Evolutionary conservation across 2,113 vertebrate species (phyloP).

Genomic region (Chaenogobius annularis): DNA sequence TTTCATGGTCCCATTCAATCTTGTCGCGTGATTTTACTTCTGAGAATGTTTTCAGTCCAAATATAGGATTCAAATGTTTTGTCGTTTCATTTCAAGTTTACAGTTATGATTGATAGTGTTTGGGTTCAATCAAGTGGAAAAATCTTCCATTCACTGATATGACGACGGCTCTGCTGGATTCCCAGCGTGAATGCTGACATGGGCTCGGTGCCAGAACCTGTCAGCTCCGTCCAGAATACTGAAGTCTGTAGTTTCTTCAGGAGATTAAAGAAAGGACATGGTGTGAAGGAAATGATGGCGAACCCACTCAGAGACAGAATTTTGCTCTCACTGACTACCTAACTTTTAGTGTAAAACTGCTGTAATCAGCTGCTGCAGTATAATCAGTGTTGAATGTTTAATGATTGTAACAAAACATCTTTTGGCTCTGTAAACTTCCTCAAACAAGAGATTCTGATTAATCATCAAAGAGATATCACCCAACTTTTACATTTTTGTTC

Average conservation of each 20-base stretch:
- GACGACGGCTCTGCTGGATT: conserved; percentile 39
- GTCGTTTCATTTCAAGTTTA: conserved; percentile 16
- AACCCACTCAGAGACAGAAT: conserved; percentile 6
- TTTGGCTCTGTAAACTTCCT: not conserved
- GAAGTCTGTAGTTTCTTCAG: conserved; percentile 57
- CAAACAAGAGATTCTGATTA: too few species aligned
- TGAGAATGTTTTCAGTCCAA: not conserved
- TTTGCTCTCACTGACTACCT: not conserved
- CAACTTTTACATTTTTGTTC: too few species aligned
- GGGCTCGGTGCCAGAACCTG: conserved; percentile 64
- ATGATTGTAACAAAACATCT: not conserved
- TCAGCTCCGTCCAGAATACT: conserved; percentile 47
- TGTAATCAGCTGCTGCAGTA: not conserved
- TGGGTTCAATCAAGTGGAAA: conserved; percentile 50
- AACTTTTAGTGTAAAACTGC: not conserved
- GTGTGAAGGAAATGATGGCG: conserved; percentile 12
- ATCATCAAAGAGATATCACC: too few species aligned
- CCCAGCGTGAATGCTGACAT: conserved; percentile 56
- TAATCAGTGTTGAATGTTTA: not conserved
- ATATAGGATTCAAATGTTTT: conserved; percentile 4
- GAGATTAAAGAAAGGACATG: conserved; percentile 37
- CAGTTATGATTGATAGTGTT: conserved; percentile 62
- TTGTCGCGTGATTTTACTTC: not conserved
- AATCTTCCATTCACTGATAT: conserved; percentile 61
- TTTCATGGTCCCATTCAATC: conserved; percentile 35